A percentile compares a stretch with the other conserved stretches of the same genome.
Conservation (phyloP, 2,797 vertebrate genomes). For the Siniperca obscura region DNA sequence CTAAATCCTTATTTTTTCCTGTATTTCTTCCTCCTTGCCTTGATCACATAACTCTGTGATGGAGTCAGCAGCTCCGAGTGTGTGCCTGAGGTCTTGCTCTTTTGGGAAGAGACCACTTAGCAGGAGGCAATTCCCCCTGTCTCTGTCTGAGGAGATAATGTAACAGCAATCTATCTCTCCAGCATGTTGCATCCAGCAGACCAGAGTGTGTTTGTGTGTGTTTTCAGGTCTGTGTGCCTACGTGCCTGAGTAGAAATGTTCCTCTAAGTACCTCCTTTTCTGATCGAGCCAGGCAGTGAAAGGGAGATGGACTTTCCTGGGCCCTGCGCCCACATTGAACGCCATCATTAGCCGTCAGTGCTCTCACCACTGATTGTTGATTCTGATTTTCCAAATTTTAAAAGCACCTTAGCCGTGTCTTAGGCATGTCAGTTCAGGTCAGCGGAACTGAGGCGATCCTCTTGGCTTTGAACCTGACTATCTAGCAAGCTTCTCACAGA, state of each 20-base stretch:
- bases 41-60: constrained; percentile 55
- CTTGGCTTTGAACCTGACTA: constrained; percentile 52
- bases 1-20: constrained; percentile 31
- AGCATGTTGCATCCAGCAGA: constrained; percentile 51
- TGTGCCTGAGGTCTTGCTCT: constrained; percentile 58
- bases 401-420: constrained; percentile 46
- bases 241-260: constrained; percentile 38
- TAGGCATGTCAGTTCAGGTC: constrained; percentile 39
- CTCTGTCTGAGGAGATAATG: constrained; percentile 74
- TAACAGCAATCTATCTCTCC: constrained; percentile 39
- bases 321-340: constrained; percentile 23
- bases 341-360: constrained; percentile 42
- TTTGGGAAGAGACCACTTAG: constrained; percentile 65
- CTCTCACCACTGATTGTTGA: constrained; percentile 43
- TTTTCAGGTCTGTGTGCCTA: constrained; percentile 28
- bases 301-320: constrained; percentile 26
- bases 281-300: constrained; percentile 54
- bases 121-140: constrained; percentile 67
- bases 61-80: constrained; percentile 50
- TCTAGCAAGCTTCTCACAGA: constrained; percentile 47
- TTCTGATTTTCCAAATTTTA: constrained; percentile 67
- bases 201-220: constrained; percentile 28
- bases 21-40: constrained; percentile 22
- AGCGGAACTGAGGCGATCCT: constrained; percentile 19
- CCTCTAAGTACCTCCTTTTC: constrained; percentile 44